A percentile compares a stretch with the other conserved stretches of the same genome.
Conservation (phyloP, 2,888 invertebrate species). For the Parnassius glacialis region DNA sequence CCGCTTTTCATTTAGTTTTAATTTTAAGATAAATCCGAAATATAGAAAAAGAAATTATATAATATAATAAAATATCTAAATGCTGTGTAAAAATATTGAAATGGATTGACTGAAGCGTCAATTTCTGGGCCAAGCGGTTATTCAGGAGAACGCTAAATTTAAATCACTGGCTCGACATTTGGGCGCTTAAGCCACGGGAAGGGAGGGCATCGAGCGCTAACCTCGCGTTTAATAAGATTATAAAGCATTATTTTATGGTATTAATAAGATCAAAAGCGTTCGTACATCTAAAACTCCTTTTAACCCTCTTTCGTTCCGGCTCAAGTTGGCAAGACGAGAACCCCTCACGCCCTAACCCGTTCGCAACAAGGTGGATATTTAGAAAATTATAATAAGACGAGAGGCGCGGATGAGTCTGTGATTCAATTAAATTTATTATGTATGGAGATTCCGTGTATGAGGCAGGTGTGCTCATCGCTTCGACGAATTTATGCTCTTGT, state of each 20-base stretch:
- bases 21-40: too few relatives aligned
- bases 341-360: conserved; percentile 58
- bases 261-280: conserved; percentile 88
- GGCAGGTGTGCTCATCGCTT: conserved; percentile 70
- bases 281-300: conserved; percentile 82
- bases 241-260: conserved; percentile 88
- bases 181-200: conserved; percentile 55
- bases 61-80: too few relatives aligned
- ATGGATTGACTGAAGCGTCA: background rate
- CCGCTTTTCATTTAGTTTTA: too few relatives aligned
- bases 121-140: background rate
- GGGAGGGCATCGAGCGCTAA: conserved; percentile 80
- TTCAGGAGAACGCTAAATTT: conserved; percentile 58
- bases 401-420: conserved; percentile 72
- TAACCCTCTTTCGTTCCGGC: conserved; percentile 75
- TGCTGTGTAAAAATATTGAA: too few relatives aligned
- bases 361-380: conserved; percentile 70
- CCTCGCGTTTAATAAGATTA: conserved; percentile 88
- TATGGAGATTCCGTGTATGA: conserved; percentile 75
- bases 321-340: conserved; percentile 79
- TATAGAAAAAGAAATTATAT: too few relatives aligned
- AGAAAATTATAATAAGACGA: conserved; percentile 73
- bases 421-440: conserved; percentile 81
- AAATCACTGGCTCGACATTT: conserved; percentile 54
- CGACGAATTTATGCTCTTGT: conserved; percentile 54